Base-by-base conservation (phyloP, 2,797 vertebrate genomes). In the Enteromius mattozi region DNA sequence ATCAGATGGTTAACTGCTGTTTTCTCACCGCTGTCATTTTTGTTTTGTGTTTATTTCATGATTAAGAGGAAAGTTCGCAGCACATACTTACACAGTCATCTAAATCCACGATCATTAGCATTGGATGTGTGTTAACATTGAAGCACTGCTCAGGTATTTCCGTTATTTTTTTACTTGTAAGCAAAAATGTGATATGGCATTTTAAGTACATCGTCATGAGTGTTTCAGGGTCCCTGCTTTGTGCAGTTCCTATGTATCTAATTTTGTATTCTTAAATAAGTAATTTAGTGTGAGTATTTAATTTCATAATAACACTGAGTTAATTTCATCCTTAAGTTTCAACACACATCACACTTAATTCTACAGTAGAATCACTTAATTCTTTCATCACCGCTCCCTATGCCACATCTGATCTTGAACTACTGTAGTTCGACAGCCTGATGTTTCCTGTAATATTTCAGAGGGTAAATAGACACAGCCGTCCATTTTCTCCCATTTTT, bases 401-500 rank as follows among this genome's bases (percentile, higher is more conserved):
- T 82, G 71, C 80, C 65, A 82, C 77, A 75, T 69, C 40, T 63
- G 35, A 35, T 84, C 78, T 83, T 56, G 75, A 82, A 76, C 61
- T n/a, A n/a, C n/a, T n/a, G n/a, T 84, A 68, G 74, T 77, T 80
- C 0, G n/a, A 47, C 81, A 27, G 85, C 78, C 85, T 86, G 85
- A 86, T 84, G 74, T 88, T 88, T 84, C 70, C 70, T 42, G 75
- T 78, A 84, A 87, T 86, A 87, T 88, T 87, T 85, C 42, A 72
- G 19, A 56, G 56, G 56, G 82, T 76, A 83, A 88, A 87, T 85
- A 72, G 85, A 80, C 87, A 86, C 65, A 79, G 59, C 65, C 66
- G 78, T 83, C 71, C 72, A 81, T 89, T 84, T 80, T 27, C 47
- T 71, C 59, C n/a, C 80, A 63, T 35, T 84, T 83, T 88, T 79